A percentile compares a stretch with the other conserved stretches of the same genome.
phyloP scores from a whole-genome alignment of 1,140 invertebrate species.

The Drosophila ficusphila region DNA sequence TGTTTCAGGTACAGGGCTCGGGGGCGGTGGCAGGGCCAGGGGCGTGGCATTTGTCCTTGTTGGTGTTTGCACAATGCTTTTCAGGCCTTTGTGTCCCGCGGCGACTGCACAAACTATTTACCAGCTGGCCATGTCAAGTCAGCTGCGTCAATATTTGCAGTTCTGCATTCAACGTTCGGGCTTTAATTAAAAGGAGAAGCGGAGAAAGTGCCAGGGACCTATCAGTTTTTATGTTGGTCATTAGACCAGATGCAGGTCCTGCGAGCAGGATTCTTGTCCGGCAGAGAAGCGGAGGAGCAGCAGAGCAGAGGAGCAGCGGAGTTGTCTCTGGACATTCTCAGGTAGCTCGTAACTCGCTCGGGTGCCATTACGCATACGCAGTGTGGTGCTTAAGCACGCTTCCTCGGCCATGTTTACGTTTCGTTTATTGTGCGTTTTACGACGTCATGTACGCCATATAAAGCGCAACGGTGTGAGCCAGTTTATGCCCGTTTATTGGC shows the following conservation, averaged over 20 bases:
- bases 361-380: slow-evolving; percentile 73
- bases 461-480: slow-evolving; percentile 34
- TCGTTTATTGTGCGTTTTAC: slow-evolving; percentile 78
- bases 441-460: slow-evolving; percentile 73
- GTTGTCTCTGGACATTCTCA: slow-evolving; percentile 43
- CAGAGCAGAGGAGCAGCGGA: too few species aligned
- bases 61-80: slow-evolving; percentile 58
- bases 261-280: background rate
- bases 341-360: slow-evolving; percentile 45
- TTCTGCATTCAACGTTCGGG: slow-evolving; percentile 33
- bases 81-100: slow-evolving; percentile 22
- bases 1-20: background rate
- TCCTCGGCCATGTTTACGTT: slow-evolving; percentile 56
- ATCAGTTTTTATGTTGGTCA: slow-evolving; percentile 50
- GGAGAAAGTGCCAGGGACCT: slow-evolving; percentile 11
- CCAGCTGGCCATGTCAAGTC: slow-evolving; percentile 33
- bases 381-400: slow-evolving; percentile 46
- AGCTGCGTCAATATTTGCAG: slow-evolving; percentile 69
- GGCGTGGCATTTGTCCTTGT: slow-evolving; percentile 6
- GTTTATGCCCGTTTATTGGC: slow-evolving; percentile 61
- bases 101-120: slow-evolving; percentile 35
- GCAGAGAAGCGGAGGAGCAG: background rate
- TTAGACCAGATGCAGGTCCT: slow-evolving; percentile 3
- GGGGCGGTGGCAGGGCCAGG: background rate
- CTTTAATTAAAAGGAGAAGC: slow-evolving; percentile 68